These are phyloP conservation scores for Platyrinchus mystaceus DNA, from an alignment of 2,797 vertebrate genomes.

Conservation along the genomic window DNA sequence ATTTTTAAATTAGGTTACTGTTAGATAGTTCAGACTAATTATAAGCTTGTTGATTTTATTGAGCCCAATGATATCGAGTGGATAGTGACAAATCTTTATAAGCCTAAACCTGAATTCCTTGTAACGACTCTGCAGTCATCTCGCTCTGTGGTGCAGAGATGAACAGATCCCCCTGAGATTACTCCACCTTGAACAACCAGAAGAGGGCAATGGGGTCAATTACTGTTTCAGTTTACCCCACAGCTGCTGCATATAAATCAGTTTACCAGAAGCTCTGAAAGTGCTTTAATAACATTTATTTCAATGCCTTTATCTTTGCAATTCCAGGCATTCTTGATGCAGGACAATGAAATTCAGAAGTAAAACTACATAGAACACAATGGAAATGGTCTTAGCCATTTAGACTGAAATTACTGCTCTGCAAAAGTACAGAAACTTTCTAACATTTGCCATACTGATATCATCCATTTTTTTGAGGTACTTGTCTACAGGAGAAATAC, in stretches of 20 bases:
- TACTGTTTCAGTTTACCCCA: conserved; percentile 65
- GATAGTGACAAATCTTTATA: conserved; percentile 69
- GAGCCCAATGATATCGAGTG: conserved; percentile 56
- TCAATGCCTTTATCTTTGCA: conserved; percentile 59
- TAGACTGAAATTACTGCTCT: neutral
- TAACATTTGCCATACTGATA: neutral
- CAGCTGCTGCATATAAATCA: conserved; percentile 73
- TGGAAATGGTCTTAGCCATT: neutral
- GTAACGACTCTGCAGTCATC: conserved; percentile 70
- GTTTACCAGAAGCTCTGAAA: conserved; percentile 55
- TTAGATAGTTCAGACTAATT: conserved; percentile 73
- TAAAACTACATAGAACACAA: neutral
- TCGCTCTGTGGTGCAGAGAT: conserved; percentile 47
- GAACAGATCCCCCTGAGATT: conserved; percentile 68
- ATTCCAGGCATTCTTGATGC: conserved; percentile 26
- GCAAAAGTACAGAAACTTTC: neutral
- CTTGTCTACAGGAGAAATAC: neutral
- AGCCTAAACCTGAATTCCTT: conserved; percentile 64
- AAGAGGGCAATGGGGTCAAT: conserved; percentile 71
- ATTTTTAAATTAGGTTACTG: conserved; percentile 75
- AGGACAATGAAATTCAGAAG: conserved; percentile 14
- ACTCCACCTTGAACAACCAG: conserved; percentile 73
- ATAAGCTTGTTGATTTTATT: conserved; percentile 72
- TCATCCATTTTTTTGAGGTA: neutral
- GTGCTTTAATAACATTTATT: conserved; percentile 50